Base-by-base conservation (phyloP, 2,113 vertebrate genomes). In the Neolamprologus tretocephalus region DNA sequence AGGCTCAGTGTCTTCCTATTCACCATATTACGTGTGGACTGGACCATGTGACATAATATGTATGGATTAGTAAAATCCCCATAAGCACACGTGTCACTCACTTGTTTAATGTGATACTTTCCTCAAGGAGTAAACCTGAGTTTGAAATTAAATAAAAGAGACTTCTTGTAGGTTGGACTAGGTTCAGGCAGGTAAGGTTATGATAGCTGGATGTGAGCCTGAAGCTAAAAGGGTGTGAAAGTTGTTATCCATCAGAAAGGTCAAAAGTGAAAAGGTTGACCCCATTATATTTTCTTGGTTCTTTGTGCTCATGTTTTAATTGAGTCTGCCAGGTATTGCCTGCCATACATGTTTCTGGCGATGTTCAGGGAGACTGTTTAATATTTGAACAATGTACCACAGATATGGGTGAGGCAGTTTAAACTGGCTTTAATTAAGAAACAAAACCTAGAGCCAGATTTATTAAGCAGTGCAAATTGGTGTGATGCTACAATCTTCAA, bases 21-120 rank as follows among this genome's bases (percentile, higher is more conserved):
- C 31, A n/a, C 37, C 84, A 80, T 61, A 82, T 63, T 33, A 82
- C 31, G 51, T 85, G 79, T 87, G 49, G 86, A 81, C 47, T 81
- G 91, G 57, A 79, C 61, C 7, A 57, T 81, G 66, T 87, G 88
- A 90, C 86, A 84, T 53, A 86, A 33, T 81, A 49, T 23, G 73
- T 54, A 73, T 58, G 82, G 31, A 88, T 88, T 80, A 86, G 84
- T 53, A 47, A 92, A 86, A 82, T 88, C 55, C 51, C 63, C 81
- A 57, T 8, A 40, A 85, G 42, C 53, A 73, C 19, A 78, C 57
- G 61, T 85, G 68, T 89, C 82, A 89, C 86, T 82, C 73, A 61
- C 58, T 88, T 78, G 49, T 89, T 88, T 80, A 54, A 61, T 88
- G 86, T 71, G 58, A 88, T 78, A 68, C 88, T 86, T 35, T 82